Percentiles rank a stretch among this genome's conserved stretches.
phyloP scores from a whole-genome alignment of 2,797 vertebrate species.

The Luscinia megarhynchos region DNA sequence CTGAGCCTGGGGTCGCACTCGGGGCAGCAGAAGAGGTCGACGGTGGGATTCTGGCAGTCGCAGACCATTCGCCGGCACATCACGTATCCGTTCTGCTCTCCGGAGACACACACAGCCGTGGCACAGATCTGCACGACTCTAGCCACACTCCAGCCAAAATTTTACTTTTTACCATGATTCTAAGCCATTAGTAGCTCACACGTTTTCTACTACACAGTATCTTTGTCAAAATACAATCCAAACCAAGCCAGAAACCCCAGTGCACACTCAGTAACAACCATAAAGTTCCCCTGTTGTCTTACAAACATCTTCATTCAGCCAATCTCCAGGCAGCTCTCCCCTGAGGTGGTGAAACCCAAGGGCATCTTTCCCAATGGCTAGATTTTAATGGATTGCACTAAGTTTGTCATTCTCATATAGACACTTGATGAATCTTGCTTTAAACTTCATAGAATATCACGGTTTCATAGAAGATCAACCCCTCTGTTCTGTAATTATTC shows the following conservation, averaged over 20 bases:
- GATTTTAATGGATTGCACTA: neutral
- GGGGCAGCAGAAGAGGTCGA: slow-evolving; percentile 97
- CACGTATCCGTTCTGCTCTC: slow-evolving; percentile 88
- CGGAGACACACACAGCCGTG: neutral
- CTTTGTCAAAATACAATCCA: neutral
- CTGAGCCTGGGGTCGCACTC: slow-evolving; percentile 96
- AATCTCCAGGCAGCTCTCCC: neutral
- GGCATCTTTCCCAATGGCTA: neutral
- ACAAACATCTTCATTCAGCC: neutral
- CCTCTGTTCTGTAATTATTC: neutral
- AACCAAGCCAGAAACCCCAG: neutral
- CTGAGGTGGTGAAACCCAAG: neutral
- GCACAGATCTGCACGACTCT: neutral
- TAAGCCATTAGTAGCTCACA: neutral
- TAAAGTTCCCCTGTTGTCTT: neutral
- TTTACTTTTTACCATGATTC: neutral
- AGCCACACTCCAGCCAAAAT: neutral
- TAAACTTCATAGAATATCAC: neutral
- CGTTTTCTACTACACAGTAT: neutral
- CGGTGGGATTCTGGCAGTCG: slow-evolving; percentile 96
- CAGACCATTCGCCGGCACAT: slow-evolving; percentile 99
- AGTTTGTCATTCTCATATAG: neutral
- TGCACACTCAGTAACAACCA: neutral
- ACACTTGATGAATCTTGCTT: neutral
- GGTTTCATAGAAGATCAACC: neutral